phyloP scores from a whole-genome alignment of 2,888 invertebrate genomes.

The Ophion costatus region DNA sequence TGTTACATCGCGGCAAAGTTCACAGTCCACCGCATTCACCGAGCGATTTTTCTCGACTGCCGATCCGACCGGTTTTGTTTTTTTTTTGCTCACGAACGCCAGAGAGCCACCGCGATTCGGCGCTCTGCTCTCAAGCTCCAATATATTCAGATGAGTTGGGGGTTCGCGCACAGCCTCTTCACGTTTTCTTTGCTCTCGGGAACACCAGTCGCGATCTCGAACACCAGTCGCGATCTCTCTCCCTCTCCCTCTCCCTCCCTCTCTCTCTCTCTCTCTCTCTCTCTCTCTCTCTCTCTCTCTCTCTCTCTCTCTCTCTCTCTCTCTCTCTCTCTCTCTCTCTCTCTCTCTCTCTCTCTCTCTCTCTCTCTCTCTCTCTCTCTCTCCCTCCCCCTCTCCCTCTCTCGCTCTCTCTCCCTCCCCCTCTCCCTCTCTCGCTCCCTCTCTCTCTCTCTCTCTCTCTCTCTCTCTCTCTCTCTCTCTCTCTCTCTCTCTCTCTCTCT shows the following conservation, averaged over 20 bases:
- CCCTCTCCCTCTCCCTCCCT: slow-evolving; percentile 15
- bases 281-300: neutral
- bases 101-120: slow-evolving; percentile 70
- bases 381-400: too few relatives aligned
- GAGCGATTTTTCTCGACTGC: slow-evolving; percentile 35
- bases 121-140: slow-evolving; percentile 63
- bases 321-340: too few relatives aligned
- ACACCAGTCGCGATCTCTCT: slow-evolving; percentile 30
- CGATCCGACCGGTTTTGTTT: slow-evolving; percentile 54
- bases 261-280: neutral
- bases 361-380: too few relatives aligned
- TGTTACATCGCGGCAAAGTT: slow-evolving; percentile 41
- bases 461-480: too few relatives aligned
- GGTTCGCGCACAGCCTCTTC: slow-evolving; percentile 41
- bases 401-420: too few relatives aligned
- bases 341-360: too few relatives aligned
- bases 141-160: slow-evolving; percentile 76
- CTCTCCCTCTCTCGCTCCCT: too few relatives aligned
- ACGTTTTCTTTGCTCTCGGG: slow-evolving; percentile 55
- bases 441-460: too few relatives aligned
- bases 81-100: slow-evolving; percentile 23
- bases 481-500: too few relatives aligned
- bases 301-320: too few relatives aligned
- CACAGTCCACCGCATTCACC: slow-evolving; percentile 33
- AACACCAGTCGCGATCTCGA: slow-evolving; percentile 38